Conservation (phyloP, 2,888 invertebrate species). For the Diarsia mendica region DNA sequence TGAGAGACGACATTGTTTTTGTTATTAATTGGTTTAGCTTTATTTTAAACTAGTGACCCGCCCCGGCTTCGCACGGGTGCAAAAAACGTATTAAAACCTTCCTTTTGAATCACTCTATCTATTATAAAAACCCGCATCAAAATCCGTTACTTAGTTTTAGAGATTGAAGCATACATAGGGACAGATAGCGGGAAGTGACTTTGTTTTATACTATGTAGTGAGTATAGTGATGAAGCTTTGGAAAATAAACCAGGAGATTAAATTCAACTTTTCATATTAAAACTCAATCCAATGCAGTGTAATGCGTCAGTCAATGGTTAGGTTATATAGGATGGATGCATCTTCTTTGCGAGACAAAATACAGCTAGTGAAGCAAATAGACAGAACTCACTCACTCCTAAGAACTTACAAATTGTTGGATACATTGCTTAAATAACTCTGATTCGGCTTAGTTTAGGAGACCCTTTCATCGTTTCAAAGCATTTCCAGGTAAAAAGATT, state of each 20-base stretch:
- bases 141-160: no score
- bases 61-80: no score
- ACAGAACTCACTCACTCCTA: background rate
- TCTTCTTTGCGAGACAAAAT: background rate
- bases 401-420: background rate
- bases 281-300: background rate
- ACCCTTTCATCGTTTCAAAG: slow-evolving; percentile 9
- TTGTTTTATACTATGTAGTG: no score
- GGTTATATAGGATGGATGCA: background rate
- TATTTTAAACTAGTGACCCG: no score
- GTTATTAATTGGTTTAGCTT: no score
- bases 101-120: no score
- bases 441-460: background rate
- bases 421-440: background rate
- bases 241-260: background rate
- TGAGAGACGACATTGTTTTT: background rate
- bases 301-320: background rate
- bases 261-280: background rate
- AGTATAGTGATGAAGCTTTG: no score
- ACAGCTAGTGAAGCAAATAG: background rate
- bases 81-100: no score
- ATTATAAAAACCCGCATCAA: no score
- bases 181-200: no score
- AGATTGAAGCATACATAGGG: no score
- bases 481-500: background rate